These are phyloP conservation scores for Peromyscus californicus DNA, from an alignment of 2,113 vertebrate genomes.

Conservation along the genomic window DNA sequence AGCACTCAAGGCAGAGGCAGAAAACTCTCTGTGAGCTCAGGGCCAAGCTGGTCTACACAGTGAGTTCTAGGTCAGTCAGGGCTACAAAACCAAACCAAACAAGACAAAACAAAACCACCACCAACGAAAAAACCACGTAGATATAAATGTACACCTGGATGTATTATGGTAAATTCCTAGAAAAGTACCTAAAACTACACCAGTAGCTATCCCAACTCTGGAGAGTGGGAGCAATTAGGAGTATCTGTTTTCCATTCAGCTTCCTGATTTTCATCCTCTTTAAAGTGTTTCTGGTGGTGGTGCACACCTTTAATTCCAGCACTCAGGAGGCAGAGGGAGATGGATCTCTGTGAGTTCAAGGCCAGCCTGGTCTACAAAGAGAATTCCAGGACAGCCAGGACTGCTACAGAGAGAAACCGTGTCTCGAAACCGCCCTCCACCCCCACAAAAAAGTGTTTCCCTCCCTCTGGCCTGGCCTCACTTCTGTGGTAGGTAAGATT, in stretches of 20 bases:
- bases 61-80: not conserved
- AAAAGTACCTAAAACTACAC: not conserved
- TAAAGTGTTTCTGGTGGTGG: not conserved
- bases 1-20: not conserved
- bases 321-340: too few species aligned
- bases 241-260: constrained; percentile 28
- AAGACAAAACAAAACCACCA: not conserved
- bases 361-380: too few species aligned
- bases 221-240: not conserved
- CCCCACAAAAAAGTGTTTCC: not conserved
- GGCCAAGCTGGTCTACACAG: not conserved
- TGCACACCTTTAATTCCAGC: too few species aligned
- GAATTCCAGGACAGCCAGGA: too few species aligned
- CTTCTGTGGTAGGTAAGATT: not conserved
- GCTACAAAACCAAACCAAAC: not conserved
- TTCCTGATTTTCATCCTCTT: not conserved
- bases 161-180: constrained; percentile 9
- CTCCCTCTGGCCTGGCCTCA: not conserved
- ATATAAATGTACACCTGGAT: not conserved
- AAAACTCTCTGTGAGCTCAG: not conserved
- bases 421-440: too few species aligned
- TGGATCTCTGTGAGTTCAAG: too few species aligned
- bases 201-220: not conserved
- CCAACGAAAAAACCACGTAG: too few species aligned
- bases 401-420: too few species aligned